Evolutionary conservation across 2,797 vertebrate genomes (phyloP).

Genomic region (Acanthurus leucopareius): DNA sequence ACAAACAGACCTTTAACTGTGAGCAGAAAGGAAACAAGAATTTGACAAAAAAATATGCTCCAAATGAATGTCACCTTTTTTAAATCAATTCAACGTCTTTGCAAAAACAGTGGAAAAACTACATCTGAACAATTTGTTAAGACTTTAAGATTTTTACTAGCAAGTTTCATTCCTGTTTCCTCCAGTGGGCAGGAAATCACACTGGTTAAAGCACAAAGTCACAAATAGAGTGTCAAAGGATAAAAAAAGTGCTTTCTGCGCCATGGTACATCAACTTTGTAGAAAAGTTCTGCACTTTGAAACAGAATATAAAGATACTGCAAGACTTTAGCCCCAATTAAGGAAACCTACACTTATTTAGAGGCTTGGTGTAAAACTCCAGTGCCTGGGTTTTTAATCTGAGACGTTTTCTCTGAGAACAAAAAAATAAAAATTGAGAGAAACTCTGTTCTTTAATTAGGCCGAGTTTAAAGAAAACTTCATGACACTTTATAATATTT

Average conservation of each 20-base stretch:
- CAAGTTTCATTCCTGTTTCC: constrained; percentile 16
- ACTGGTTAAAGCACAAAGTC: constrained; percentile 19
- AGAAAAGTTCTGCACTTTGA: constrained; percentile 56
- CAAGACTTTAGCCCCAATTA: constrained; percentile 71
- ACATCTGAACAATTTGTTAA: constrained; percentile 25
- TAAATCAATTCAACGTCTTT: constrained; percentile 24
- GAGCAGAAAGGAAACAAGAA: constrained; percentile 36
- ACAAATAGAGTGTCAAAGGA: constrained; percentile 40
- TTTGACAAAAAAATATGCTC: constrained; percentile 36
- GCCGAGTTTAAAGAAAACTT: constrained; percentile 51
- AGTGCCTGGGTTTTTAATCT: constrained; percentile 25
- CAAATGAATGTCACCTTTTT: constrained; percentile 49
- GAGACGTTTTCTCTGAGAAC: constrained; percentile 36
- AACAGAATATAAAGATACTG: constrained; percentile 38
- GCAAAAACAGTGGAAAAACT: constrained; percentile 3
- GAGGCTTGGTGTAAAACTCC: constrained; percentile 44
- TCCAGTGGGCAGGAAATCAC: constrained; percentile 35
- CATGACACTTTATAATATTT: constrained; percentile 51
- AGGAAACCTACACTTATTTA: constrained; percentile 51
- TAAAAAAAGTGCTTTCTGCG: constrained; percentile 39
- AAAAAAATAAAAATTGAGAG: constrained; percentile 55
- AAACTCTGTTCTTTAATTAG: constrained; percentile 68
- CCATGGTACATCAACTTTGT: constrained; percentile 44
- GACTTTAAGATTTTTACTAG: constrained; percentile 9
- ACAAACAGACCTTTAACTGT: constrained; percentile 60